Conservation (phyloP, 2,797 vertebrate species). For the Enteromius afrohamiltoni region DNA sequence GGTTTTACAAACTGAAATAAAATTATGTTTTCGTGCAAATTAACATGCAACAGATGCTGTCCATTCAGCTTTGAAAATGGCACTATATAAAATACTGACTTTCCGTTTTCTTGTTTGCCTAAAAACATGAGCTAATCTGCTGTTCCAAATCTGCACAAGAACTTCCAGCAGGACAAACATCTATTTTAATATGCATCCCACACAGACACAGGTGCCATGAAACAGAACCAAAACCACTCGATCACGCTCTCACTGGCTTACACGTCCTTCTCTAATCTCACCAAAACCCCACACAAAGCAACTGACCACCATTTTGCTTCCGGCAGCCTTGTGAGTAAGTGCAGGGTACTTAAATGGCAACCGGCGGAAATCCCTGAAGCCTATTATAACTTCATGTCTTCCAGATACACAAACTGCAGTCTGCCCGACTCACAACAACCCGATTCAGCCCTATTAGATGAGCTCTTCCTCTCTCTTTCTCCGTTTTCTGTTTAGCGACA, state of each 20-base stretch:
- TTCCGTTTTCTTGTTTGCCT: not conserved
- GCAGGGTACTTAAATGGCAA: slow-evolving; percentile 39
- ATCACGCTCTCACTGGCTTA: slow-evolving; percentile 12
- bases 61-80: slow-evolving; percentile 2
- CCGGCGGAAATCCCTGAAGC: slow-evolving; percentile 37
- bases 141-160: not conserved
- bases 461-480: slow-evolving; percentile 20
- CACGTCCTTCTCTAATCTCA: slow-evolving; percentile 19
- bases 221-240: slow-evolving; percentile 1
- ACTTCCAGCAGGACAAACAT: slow-evolving; percentile 21
- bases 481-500: slow-evolving; percentile 27
- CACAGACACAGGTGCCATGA: slow-evolving; percentile 17
- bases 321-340: slow-evolving; percentile 26
- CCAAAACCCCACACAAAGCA: slow-evolving; percentile 29
- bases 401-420: slow-evolving; percentile 34
- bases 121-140: not conserved
- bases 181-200: slow-evolving; percentile 9
- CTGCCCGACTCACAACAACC: slow-evolving; percentile 20
- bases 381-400: slow-evolving; percentile 47
- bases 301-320: slow-evolving; percentile 38
- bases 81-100: not conserved
- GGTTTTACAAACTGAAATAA: not conserved
- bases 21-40: not conserved
- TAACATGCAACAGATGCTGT: slow-evolving; percentile 1
- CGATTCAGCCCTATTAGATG: slow-evolving; percentile 43